A percentile compares a stretch with the other conserved stretches of the same genome.
phyloP scores from a whole-genome alignment of 2,888 invertebrate genomes.

The Notocelia uddmanniana region DNA sequence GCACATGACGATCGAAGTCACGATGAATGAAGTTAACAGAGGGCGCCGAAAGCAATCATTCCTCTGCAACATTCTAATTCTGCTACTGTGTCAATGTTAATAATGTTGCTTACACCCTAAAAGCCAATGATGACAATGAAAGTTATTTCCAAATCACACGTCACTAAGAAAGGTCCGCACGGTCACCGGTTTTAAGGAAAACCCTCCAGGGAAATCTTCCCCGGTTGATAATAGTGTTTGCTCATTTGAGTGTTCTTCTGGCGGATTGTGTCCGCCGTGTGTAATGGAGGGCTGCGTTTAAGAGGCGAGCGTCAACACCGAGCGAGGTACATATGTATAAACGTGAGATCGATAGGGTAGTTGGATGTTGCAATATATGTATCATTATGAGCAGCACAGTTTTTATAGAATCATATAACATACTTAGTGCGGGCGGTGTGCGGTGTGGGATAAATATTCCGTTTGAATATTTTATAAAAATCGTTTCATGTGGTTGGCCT shows the following conservation, averaged over 20 bases:
- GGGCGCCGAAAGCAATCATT: too few species aligned
- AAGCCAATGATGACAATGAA: not conserved
- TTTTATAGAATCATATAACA: too few species aligned
- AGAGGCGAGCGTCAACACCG: conserved; percentile 53
- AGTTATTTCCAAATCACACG: not conserved
- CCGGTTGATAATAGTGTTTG: conserved; percentile 45
- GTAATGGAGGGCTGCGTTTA: conserved; percentile 64
- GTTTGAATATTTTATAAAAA: too few species aligned
- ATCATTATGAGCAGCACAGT: not conserved
- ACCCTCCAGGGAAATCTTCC: conserved; percentile 81
- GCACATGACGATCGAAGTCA: too few species aligned
- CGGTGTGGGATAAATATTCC: too few species aligned
- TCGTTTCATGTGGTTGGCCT: too few species aligned
- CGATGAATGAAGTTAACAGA: too few species aligned
- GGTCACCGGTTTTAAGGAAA: conserved; percentile 78
- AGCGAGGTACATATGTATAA: not conserved
- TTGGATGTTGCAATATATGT: not conserved
- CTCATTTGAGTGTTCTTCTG: conserved; percentile 80
- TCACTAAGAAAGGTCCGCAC: conserved; percentile 69
- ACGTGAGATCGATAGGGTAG: not conserved
- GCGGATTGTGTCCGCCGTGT: conserved; percentile 69
- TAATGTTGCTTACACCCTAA: too few species aligned
- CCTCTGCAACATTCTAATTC: too few species aligned
- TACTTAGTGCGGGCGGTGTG: too few species aligned
- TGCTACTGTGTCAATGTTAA: too few species aligned